Conservation (phyloP, 1,140 invertebrate species). For the Lysiphlebus fabarum region DNA sequence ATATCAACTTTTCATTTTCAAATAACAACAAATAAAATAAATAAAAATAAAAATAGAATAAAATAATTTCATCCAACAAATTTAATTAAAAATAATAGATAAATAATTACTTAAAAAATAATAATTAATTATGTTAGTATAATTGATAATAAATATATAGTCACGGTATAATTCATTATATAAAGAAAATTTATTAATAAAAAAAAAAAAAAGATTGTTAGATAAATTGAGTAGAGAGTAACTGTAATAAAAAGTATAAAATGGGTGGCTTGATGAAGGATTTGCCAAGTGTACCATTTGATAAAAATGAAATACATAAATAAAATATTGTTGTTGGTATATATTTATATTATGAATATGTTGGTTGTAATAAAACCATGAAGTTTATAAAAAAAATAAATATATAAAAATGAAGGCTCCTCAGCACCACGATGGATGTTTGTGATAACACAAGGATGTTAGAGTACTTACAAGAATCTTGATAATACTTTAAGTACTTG, state of each 20-base stretch:
- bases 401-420: neutral
- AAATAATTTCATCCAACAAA: too few relatives aligned
- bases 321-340: neutral
- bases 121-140: slow-evolving; percentile 1
- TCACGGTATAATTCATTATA: slow-evolving; percentile 37
- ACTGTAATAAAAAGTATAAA: too few relatives aligned
- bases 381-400: too few relatives aligned
- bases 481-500: neutral
- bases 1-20: too few relatives aligned
- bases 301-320: neutral
- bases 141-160: slow-evolving; percentile 31
- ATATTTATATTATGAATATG: neutral
- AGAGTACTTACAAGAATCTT: slow-evolving; percentile 7
- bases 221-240: slow-evolving; percentile 11
- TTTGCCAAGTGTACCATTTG: too few relatives aligned
- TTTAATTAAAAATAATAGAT: too few relatives aligned
- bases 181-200: slow-evolving; percentile 41
- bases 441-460: slow-evolving; percentile 7
- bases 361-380: neutral
- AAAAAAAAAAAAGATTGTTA: slow-evolving; percentile 31
- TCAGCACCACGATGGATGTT: neutral
- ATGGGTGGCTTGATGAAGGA: too few relatives aligned
- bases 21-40: too few relatives aligned
- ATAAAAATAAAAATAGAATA: too few relatives aligned
- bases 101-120: too few relatives aligned